Conservation (phyloP, 2,113 vertebrate species). For the Haemorhous mexicanus region DNA sequence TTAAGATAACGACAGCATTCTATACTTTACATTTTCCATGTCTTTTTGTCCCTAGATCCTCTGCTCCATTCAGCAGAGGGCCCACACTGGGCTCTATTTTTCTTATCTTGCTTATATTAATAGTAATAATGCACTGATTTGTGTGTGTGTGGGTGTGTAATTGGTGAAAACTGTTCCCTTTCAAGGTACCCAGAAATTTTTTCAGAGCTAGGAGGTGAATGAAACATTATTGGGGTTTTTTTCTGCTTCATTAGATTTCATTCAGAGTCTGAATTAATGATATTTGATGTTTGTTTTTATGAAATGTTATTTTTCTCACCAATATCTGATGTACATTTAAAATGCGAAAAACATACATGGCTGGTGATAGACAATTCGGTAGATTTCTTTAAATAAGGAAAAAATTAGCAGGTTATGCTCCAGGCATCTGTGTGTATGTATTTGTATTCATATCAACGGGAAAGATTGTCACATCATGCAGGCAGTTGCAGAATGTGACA, state of each 20-base stretch:
- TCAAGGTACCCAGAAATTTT: not conserved
- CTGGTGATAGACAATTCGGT: not conserved
- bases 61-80: not conserved
- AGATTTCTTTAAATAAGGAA: not conserved
- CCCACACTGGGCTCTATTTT: not conserved
- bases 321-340: not conserved
- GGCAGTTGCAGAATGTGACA: not conserved
- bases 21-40: not conserved
- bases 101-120: not conserved
- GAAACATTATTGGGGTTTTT: accelerated
- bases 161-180: not conserved
- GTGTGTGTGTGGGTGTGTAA: not conserved
- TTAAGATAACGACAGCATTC: not conserved
- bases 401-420: not conserved
- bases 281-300: not conserved
- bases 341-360: not conserved
- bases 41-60: not conserved
- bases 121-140: not conserved
- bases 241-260: not conserved
- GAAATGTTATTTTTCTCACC: not conserved
- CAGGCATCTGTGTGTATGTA: not conserved
- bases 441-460: not conserved
- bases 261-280: not conserved
- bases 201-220: not conserved
- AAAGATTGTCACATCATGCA: not conserved